These are phyloP conservation scores for Pseudotriccus pelzelni DNA, from an alignment of 2,797 vertebrate species.

Conservation along the genomic window DNA sequence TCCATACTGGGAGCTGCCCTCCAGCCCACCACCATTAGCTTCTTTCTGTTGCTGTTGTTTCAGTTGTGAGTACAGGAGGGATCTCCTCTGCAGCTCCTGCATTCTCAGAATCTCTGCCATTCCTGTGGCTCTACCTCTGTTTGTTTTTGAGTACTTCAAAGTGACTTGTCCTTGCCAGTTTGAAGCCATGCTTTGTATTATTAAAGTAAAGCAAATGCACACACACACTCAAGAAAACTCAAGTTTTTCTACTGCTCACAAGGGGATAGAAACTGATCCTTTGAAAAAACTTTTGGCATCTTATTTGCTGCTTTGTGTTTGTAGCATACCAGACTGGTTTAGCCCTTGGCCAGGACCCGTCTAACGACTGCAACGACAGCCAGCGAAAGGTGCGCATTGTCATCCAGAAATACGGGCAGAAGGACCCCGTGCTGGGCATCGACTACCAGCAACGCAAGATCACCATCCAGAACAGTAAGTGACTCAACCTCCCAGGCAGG, in stretches of 20 bases:
- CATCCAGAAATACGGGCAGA: constrained; percentile 86
- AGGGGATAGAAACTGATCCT: not conserved
- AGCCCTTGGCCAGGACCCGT: constrained; percentile 87
- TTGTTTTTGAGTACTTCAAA: not conserved
- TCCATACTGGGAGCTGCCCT: not conserved
- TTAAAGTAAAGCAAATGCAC: not conserved
- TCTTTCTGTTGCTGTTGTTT: not conserved
- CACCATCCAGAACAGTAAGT: constrained; percentile 91
- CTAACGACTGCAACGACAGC: constrained; percentile 88
- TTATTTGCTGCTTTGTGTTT: constrained; percentile 3
- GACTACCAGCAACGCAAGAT: constrained; percentile 92
- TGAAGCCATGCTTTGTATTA: not conserved
- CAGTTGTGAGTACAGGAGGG: not conserved
- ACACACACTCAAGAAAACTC: not conserved
- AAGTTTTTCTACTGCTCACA: not conserved
- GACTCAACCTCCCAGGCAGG: not conserved
- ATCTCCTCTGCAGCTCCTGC: not conserved
- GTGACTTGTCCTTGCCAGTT: not conserved
- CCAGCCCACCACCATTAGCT: not conserved
- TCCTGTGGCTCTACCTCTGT: not conserved
- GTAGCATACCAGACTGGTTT: constrained; percentile 88
- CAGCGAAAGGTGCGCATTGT: constrained; percentile 86
- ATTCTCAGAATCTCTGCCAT: not conserved
- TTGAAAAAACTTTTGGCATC: not conserved
- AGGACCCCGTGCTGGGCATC: constrained; percentile 81